A percentile compares a stretch with the other conserved stretches of the same genome.
phyloP scores from a whole-genome alignment of 2,113 vertebrate species.

The Elgaria multicarinata region DNA sequence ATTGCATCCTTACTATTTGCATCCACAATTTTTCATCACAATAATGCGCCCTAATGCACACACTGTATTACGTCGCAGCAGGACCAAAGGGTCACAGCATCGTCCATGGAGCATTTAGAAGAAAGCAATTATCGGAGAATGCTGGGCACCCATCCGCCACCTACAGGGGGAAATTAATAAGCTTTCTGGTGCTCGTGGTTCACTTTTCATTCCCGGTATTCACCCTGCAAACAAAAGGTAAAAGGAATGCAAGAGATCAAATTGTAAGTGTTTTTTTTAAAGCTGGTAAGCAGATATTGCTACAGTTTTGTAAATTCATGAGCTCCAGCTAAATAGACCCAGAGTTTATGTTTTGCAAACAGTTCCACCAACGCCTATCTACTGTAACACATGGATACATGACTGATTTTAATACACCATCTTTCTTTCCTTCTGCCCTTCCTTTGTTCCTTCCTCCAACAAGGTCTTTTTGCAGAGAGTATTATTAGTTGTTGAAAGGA shows the following conservation, averaged over 20 bases:
- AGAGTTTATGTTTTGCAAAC: background rate
- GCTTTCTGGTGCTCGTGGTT: background rate
- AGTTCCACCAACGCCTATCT: background rate
- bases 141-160: background rate
- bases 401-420: background rate
- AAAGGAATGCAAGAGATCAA: background rate
- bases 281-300: background rate
- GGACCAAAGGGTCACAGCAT: background rate
- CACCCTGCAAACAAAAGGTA: slow-evolving; percentile 3
- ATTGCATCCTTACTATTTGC: slow-evolving; percentile 1
- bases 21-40: slow-evolving; percentile 32
- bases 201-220: background rate
- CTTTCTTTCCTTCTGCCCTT: background rate
- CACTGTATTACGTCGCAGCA: slow-evolving; percentile 10
- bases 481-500: background rate
- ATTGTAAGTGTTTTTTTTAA: background rate
- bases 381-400: background rate
- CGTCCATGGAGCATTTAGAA: background rate
- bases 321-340: background rate
- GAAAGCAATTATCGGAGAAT: slow-evolving; percentile 27
- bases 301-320: background rate
- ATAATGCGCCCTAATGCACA: slow-evolving; percentile 25
- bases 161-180: slow-evolving; percentile 26
- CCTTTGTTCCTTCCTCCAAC: background rate
- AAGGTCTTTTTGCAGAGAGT: background rate